phyloP scores from a whole-genome alignment of 1,140 invertebrate genomes.

The Saxidomus purpurata region DNA sequence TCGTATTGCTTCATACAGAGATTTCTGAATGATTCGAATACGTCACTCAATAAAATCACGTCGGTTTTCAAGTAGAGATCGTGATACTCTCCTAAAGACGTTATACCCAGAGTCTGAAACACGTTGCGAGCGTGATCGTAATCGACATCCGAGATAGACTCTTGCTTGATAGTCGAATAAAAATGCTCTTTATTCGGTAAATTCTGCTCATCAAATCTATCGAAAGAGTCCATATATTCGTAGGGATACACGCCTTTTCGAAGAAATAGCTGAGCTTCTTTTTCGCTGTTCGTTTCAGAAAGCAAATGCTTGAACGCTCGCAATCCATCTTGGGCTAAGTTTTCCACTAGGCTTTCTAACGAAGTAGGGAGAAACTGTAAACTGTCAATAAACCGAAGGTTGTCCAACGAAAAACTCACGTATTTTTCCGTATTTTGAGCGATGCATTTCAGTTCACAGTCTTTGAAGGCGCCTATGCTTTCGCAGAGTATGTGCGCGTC shows the following conservation, averaged over 20 bases:
- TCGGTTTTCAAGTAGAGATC: conserved; percentile 35
- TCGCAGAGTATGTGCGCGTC: conserved; percentile 82
- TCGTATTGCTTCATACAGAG: conserved; percentile 17
- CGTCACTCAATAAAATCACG: conserved; percentile 23
- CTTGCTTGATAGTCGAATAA: conserved; percentile 26
- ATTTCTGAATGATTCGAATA: conserved; percentile 24
- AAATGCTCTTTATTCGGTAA: neutral
- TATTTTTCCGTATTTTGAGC: conserved; percentile 78
- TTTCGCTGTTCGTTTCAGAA: neutral
- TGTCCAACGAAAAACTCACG: conserved; percentile 41
- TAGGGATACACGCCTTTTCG: no score
- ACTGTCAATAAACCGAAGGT: conserved; percentile 17
- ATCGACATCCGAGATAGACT: neutral
- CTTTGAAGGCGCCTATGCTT: conserved; percentile 72
- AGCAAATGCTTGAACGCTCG: neutral
- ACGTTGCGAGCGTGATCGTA: conserved; percentile 1
- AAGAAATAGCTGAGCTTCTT: neutral
- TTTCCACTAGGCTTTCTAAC: conserved; percentile 24
- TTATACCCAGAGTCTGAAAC: neutral
- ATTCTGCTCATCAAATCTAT: neutral
- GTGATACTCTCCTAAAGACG: conserved; percentile 20
- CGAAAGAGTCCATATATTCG: neutral
- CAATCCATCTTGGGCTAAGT: neutral
- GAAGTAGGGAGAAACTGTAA: conserved; percentile 8
- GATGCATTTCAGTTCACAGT: conserved; percentile 78